Base-by-base conservation (phyloP, 2,888 invertebrate species). In the Aproaerema taeniolella region DNA sequence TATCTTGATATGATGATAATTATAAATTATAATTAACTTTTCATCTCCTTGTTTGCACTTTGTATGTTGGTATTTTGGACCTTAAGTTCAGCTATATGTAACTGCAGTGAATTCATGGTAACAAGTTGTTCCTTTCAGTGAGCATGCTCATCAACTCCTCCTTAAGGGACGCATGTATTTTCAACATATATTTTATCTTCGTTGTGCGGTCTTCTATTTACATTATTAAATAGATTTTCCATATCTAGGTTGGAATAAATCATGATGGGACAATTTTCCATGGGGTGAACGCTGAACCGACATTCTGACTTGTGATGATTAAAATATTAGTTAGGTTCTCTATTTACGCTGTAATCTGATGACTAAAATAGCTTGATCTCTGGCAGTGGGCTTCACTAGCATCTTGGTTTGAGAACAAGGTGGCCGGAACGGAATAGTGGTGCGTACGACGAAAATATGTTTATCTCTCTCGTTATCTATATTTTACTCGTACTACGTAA, bases 1-100 rank as follows among this genome's bases (percentile, higher is more conserved):
- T 20, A 8, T 38, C 38, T 6, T 38, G 31, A 9, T 38, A 38
- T n/a, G n/a, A n/a, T n/a, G n/a, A n/a, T n/a, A n/a, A n/a, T n/a
- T 4, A 38, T 20, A n/a, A 38, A 38, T 6, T 38, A 4, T 13
- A 38, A 2, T 10, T 30, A 15, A 4, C 24, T 20, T 14, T 38
- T 24, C 13, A 38, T n/a, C 1, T 38, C 30, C 6, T 9, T 6
- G 25, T 13, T 38, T 1, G 38, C 1, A 6, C 8, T 4, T 29
- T 38, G 30, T 14, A 38, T 38, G 2, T 6, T 20, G 3, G 2
- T 2, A 12, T 38, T 38, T 24, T 38, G 38, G 1, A 12, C 5
- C 8, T 38, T 38, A n/a, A 38, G 7, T 14, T 31, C 31, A 4
- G 31, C 31, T 3, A 38, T 24, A 1, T 38, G 31, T 6, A 31